phyloP scores from a whole-genome alignment of 2,113 vertebrate species.

The Panurus biarmicus region DNA sequence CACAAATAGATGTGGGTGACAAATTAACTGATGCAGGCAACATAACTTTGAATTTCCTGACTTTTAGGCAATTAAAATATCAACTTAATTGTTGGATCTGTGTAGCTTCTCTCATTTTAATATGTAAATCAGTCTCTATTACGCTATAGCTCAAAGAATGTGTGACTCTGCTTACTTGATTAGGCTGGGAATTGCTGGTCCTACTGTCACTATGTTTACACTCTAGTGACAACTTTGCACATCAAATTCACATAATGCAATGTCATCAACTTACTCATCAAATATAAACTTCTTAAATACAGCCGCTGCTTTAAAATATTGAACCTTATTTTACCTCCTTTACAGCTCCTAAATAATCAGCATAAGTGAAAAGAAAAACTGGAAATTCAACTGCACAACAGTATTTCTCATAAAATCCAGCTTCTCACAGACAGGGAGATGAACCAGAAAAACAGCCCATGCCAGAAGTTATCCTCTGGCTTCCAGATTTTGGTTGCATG shows the following conservation, averaged over 20 bases:
- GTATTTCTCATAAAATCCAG: background rate
- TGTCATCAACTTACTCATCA: constrained; percentile 53
- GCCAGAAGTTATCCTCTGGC: background rate
- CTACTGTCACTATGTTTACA: constrained; percentile 60
- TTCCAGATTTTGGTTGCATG: background rate
- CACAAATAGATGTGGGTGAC: constrained; percentile 10
- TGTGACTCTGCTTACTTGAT: constrained; percentile 60
- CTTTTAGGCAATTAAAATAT: constrained; percentile 64
- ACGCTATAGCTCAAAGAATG: constrained; percentile 57
- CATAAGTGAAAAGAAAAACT: background rate
- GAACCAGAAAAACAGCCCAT: background rate
- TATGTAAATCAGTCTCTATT: constrained; percentile 63
- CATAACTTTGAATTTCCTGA: constrained; percentile 44
- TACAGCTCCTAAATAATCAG: background rate
- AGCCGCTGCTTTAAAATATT: background rate
- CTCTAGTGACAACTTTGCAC: constrained; percentile 60
- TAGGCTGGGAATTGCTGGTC: constrained; percentile 63
- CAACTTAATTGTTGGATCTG: constrained; percentile 60
- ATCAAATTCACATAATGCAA: constrained; percentile 58
- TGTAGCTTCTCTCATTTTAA: constrained; percentile 54
- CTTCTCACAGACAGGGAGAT: background rate
- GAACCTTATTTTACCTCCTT: constrained; percentile 17
- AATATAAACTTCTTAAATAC: constrained; percentile 51
- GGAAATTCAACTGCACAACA: background rate
- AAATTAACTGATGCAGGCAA: constrained; percentile 23